Percentiles rank a stretch among this genome's conserved stretches.
These are phyloP conservation scores for Amphimallon solstitiale DNA, from an alignment of 2,888 invertebrate genomes.

Conservation along the genomic window DNA sequence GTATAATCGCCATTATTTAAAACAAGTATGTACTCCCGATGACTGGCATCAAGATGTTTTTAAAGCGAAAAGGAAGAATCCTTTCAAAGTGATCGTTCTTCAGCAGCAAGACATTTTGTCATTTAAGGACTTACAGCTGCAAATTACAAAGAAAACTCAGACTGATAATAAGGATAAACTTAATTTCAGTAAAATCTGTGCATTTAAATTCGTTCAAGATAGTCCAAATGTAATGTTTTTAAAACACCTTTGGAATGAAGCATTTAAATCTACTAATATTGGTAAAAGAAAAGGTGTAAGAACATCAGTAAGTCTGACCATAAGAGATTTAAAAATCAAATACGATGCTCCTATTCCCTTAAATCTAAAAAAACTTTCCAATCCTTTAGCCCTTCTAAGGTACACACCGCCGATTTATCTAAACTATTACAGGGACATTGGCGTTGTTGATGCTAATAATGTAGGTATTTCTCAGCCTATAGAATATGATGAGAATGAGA, in stretches of 20 bases:
- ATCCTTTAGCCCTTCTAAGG: slow-evolving; percentile 1
- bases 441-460: slow-evolving; percentile 6
- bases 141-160: not conserved
- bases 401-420: not conserved
- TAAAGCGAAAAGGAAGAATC: slow-evolving; percentile 21
- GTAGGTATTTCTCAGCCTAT: slow-evolving; percentile 8
- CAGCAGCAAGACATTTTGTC: too few relatives aligned
- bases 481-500: not conserved
- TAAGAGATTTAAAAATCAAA: not conserved
- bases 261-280: too few relatives aligned
- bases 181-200: slow-evolving; percentile 21
- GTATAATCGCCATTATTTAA: slow-evolving; percentile 18
- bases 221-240: not conserved
- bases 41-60: slow-evolving; percentile 24
- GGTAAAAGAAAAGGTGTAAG: too few relatives aligned
- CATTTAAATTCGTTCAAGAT: slow-evolving; percentile 17
- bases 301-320: too few relatives aligned
- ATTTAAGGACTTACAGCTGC: slow-evolving; percentile 2
- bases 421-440: slow-evolving; percentile 12
- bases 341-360: not conserved
- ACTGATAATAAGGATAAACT: slow-evolving; percentile 13
- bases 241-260: too few relatives aligned
- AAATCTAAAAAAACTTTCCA: slow-evolving; percentile 10
- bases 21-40: slow-evolving; percentile 14
- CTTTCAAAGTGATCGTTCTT: slow-evolving; percentile 24